These are phyloP conservation scores for Morus bassanus DNA, from an alignment of 2,797 vertebrate species.

Conservation along the genomic window DNA sequence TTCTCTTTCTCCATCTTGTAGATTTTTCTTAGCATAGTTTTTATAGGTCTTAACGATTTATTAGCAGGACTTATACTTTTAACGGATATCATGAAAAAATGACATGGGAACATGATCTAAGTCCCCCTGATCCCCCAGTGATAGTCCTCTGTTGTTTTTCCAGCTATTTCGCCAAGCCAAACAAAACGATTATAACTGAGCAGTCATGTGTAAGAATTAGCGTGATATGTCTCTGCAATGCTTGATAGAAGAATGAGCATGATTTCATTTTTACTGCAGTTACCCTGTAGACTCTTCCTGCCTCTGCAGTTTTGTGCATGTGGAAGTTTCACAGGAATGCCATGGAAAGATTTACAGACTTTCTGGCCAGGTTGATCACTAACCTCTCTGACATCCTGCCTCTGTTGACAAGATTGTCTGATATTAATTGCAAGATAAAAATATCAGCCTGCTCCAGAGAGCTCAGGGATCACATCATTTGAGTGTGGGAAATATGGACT, in stretches of 20 bases:
- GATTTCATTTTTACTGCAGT: slow-evolving; percentile 37
- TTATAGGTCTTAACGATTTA: slow-evolving; percentile 71
- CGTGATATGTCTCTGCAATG: slow-evolving; percentile 29
- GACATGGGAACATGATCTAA: slow-evolving; percentile 73
- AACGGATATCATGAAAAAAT: slow-evolving; percentile 73
- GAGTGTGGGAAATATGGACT: neutral
- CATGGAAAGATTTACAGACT: slow-evolving; percentile 7
- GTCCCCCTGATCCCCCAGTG: slow-evolving; percentile 48
- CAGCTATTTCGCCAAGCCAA: slow-evolving; percentile 75
- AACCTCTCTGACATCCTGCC: neutral
- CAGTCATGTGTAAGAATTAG: slow-evolving; percentile 70
- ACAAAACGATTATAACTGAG: slow-evolving; percentile 68
- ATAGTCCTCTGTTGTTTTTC: slow-evolving; percentile 72
- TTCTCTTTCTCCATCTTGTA: neutral
- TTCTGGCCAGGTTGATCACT: slow-evolving; percentile 18
- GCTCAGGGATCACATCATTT: neutral
- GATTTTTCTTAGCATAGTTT: slow-evolving; percentile 57
- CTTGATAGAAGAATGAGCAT: slow-evolving; percentile 46
- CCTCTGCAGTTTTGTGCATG: neutral
- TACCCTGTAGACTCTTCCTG: neutral
- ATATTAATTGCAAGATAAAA: slow-evolving; percentile 31
- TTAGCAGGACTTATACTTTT: slow-evolving; percentile 67
- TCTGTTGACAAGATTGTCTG: neutral
- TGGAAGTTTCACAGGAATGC: slow-evolving; percentile 2
- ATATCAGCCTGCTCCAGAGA: neutral